These are phyloP conservation scores for Trilocha varians DNA, from an alignment of 2,888 invertebrate species.

Conservation along the genomic window DNA sequence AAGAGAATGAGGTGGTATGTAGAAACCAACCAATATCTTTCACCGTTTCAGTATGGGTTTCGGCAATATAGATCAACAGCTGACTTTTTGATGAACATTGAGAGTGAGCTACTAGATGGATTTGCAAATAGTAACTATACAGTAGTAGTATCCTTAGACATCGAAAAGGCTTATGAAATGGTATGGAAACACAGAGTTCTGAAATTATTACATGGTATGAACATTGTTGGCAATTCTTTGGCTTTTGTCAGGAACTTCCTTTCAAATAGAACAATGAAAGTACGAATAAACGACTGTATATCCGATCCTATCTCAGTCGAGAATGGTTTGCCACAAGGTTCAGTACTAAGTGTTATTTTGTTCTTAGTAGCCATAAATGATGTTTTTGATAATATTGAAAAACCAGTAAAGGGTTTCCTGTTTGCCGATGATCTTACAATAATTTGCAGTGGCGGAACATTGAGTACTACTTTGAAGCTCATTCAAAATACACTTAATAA, in stretches of 20 bases:
- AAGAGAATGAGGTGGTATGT: constrained; percentile 10
- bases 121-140: constrained; percentile 9
- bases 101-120: constrained; percentile 6
- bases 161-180: constrained; percentile 7
- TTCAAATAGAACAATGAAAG: constrained; percentile 1
- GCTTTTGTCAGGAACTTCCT: constrained; percentile 2
- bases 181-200: constrained; percentile 12
- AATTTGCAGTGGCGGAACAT: constrained; percentile 1
- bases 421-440: constrained; percentile 10
- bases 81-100: constrained; percentile 4
- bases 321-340: constrained; percentile 5
- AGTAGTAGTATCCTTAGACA: constrained; percentile 9
- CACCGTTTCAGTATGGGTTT: constrained; percentile 11
- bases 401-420: constrained; percentile 8
- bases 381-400: constrained; percentile 3
- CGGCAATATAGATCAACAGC: constrained; percentile 10
- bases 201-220: not conserved
- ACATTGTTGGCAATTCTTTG: not conserved
- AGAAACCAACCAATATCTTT: constrained; percentile 3
- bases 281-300: not conserved
- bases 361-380: constrained; percentile 11
- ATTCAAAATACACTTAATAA: constrained; percentile 9
- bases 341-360: constrained; percentile 9
- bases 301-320: not conserved
- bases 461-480: constrained; percentile 5